Evolutionary conservation across 1,140 invertebrate species (phyloP), one percentile per base, ranked within the genome.

Genomic region (Philotrypesis tridentata): DNA sequence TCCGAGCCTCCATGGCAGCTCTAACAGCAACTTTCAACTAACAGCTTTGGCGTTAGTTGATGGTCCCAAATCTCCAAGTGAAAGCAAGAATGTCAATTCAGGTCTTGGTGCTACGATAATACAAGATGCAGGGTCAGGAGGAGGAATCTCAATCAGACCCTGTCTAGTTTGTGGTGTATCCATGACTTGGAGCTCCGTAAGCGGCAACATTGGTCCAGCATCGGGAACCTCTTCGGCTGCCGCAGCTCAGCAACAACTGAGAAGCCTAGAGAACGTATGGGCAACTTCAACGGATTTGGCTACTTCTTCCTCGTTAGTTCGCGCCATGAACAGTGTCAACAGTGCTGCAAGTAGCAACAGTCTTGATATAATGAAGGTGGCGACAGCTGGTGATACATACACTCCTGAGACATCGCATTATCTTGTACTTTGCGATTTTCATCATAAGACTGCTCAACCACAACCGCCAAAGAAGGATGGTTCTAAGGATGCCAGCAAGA

Each of bases 321-420:
- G 93, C 72, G 92, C 93, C 14, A 93, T 94, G 92, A 94, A 94
- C 84, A 92, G 93, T 88, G 93, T 94, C 23, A 94, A 94, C 86
- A 92, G 93, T 87, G 93, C 93, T 40, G 90, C 93, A 82, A 92
- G 91, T 63, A 82, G 73, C n/a, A 83, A 80, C 25, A 84, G 78
- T 8, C 70, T 88, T 21, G 86, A 88, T 60, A 87, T 88, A 27
- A 88, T 88, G 86, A 87, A 87, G 82, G 86, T 85, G 23, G 77
- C 72, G 2, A 79, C 76, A 25, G 60, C 25, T 76, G 67, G 14
- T 80, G 89, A 91, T 75, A 87, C 85, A 55, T 85, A 84, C 73
- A 67, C 12, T 25, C 82, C 88, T 12, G 80, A 86, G 3, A 89
- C 72, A 40, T 89, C 89, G 74, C 88, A 93, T 75, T 93, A 93